Evolutionary conservation across 2,113 vertebrate species (phyloP).

Genomic region (Tragulus kanchil): DNA sequence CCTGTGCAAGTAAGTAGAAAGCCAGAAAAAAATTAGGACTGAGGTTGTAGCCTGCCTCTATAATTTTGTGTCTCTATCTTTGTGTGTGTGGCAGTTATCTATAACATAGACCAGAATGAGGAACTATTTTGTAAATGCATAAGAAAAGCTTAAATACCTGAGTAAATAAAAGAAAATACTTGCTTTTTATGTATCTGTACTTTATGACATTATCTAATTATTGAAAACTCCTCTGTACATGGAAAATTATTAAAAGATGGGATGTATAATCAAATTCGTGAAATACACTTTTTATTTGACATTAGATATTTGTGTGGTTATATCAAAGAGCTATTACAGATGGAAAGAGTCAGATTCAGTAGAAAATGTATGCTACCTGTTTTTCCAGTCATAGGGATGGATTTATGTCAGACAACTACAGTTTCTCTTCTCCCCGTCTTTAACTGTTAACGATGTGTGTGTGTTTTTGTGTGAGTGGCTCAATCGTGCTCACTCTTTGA

Average conservation of each 20-base stretch:
- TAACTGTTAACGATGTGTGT: background rate
- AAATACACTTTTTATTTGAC: background rate
- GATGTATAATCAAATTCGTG: background rate
- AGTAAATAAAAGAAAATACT: background rate
- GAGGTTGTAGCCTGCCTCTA: background rate
- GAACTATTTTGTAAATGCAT: background rate
- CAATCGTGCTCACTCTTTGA: too few relatives aligned
- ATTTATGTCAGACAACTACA: background rate
- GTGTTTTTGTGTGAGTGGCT: too few relatives aligned
- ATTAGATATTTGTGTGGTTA: background rate
- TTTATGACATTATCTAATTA: background rate
- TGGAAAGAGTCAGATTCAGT: background rate
- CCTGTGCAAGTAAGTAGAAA: background rate
- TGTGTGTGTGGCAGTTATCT: background rate
- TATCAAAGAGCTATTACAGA: background rate
- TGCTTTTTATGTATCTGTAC: background rate
- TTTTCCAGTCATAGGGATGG: background rate
- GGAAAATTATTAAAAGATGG: background rate
- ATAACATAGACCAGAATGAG: background rate
- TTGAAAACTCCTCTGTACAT: background rate
- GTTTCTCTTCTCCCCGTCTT: background rate
- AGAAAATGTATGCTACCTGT: background rate
- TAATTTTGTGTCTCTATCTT: background rate
- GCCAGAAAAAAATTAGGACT: background rate
- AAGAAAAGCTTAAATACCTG: background rate